A percentile compares a stretch with the other conserved stretches of the same genome.
Evolutionary conservation across 2,797 vertebrate species (phyloP).

Genomic region (Rhinophrynus dorsalis): DNA sequence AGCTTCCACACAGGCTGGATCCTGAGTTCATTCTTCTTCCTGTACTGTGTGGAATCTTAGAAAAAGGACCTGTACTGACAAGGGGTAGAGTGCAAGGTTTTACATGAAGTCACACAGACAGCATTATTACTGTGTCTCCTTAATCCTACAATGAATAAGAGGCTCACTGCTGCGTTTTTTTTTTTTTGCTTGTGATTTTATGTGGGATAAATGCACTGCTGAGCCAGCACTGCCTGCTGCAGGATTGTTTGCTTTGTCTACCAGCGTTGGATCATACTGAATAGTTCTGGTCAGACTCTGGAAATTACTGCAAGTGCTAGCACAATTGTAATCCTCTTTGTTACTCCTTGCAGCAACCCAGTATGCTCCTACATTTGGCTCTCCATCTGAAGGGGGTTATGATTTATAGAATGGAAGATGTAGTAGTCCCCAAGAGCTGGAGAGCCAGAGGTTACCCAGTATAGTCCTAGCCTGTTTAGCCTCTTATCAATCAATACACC

Average conservation of each 20-base stretch:
- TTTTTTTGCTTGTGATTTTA: slow-evolving; percentile 70
- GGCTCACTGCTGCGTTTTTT: slow-evolving; percentile 67
- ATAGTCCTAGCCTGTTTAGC: too few relatives aligned
- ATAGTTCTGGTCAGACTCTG: slow-evolving; percentile 13
- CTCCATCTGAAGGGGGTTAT: too few relatives aligned
- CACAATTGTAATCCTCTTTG: not conserved
- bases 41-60: slow-evolving; percentile 11
- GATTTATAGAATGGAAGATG: too few relatives aligned
- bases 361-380: too few relatives aligned
- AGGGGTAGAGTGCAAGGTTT: slow-evolving; percentile 39
- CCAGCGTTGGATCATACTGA: slow-evolving; percentile 45
- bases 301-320: slow-evolving; percentile 36
- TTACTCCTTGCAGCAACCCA: slow-evolving; percentile 16
- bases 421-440: too few relatives aligned
- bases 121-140: slow-evolving; percentile 53
- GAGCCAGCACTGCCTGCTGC: slow-evolving; percentile 59
- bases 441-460: too few relatives aligned
- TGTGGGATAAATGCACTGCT: slow-evolving; percentile 63
- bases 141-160: slow-evolving; percentile 76
- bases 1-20: not conserved
- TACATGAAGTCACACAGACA: slow-evolving; percentile 18
- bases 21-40: not conserved
- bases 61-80: slow-evolving; percentile 6
- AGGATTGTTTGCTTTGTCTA: slow-evolving; percentile 57
- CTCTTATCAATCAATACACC: too few relatives aligned